Evolutionary conservation across 1,140 invertebrate species (phyloP), one percentile per base, ranked within the genome.

Genomic region (Drosophila hydei): DNA sequence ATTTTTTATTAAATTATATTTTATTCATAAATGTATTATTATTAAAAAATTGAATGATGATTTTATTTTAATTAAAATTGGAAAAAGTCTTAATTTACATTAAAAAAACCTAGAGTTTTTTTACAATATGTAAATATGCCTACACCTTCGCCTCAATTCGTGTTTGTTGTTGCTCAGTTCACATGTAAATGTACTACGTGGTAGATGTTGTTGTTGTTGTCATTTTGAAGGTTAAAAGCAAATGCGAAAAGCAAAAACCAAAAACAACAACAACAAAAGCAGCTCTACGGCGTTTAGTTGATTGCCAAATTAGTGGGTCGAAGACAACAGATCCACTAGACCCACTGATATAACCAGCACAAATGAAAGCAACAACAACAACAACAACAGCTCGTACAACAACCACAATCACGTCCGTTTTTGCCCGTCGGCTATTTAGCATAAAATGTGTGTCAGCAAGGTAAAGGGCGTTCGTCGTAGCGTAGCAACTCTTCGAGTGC

Each of bases 391-490:
- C 50, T 45, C 7, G 27, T 43, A 18, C 48, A 43, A 11, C 58
- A 64, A 61, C 60, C 45, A 43, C 60, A 75, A 64, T 50, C 55
- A 43, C 55, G 68, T 77, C 54, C 33, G 54, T 47, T 64, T 33
- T 51, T 51, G 50, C 67, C 83, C 83, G 68, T 43, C 55, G 75
- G 58, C 75, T 79, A 16, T 50, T 87, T 87, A 79, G 79, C 83
- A 87, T 87, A 89, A 87, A 87, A 87, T 87, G 83, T 87, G 75
- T 87, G 83, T 87, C 83, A 87, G 83, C 83, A 87, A 87, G 83
- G 83, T 87, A 87, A 87, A 87, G 83, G 83, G 83, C 83, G 83
- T 78, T 79, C 83, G 73, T 62, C 47, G 55, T 16, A 30, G 16
- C 59, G 30, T 12, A 33, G 30, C 30, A 33, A 33, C 30, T 33